Evolutionary conservation across 2,113 vertebrate species (phyloP).

Genomic region (Mobula birostris): DNA sequence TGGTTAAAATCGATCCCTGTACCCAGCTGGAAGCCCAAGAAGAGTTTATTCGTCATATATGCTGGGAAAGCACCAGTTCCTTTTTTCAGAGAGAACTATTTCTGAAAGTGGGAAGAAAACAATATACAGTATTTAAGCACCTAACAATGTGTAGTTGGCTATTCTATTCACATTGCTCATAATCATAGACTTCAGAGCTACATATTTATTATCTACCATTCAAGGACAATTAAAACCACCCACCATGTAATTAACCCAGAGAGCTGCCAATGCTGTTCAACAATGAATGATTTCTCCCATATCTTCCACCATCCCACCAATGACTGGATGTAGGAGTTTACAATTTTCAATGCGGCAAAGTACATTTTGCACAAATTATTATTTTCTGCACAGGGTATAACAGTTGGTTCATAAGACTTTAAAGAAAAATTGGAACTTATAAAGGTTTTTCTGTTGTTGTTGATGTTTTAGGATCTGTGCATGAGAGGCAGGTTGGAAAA

Average conservation of each 20-base stretch:
- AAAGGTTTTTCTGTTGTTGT: neutral
- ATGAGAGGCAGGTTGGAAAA: neutral
- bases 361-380: neutral
- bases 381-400: neutral
- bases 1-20: too few relatives aligned
- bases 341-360: neutral
- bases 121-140: neutral
- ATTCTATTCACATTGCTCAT: neutral
- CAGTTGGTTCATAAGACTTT: neutral
- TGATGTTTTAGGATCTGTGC: neutral
- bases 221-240: neutral
- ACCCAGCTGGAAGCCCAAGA: too few relatives aligned
- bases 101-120: neutral
- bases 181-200: neutral
- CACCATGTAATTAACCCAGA: neutral
- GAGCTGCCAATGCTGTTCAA: conserved; percentile 1
- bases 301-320: neutral
- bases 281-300: neutral
- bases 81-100: neutral
- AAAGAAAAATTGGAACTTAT: neutral
- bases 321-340: neutral
- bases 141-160: neutral
- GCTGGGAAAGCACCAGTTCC: too few relatives aligned
- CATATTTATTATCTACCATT: neutral
- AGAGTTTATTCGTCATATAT: too few relatives aligned